Base-by-base conservation (phyloP, 2,113 vertebrate species). In the Notothenia coriiceps region DNA sequence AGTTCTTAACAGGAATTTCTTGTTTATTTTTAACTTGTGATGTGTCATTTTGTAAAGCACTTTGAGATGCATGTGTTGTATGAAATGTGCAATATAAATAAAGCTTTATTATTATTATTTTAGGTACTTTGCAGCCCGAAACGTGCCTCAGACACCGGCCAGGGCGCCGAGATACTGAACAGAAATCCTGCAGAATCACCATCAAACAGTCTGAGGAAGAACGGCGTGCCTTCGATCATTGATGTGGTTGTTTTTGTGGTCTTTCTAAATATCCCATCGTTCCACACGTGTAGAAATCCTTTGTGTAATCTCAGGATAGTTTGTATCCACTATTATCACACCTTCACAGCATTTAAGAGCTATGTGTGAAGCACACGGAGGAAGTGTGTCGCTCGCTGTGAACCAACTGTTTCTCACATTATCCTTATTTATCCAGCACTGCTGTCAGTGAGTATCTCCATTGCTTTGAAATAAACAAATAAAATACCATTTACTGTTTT, bases 51-150 rank as follows among this genome's bases (percentile, higher is more conserved):
- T 29, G 29, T 29, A 29, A 29, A 29, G 29, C 29, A 29, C 29
- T 29, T 29, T 29, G 29, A 29, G 29, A 3, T 4, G 29, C 29
- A 29, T 29, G 29, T 29, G 29, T 29, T 29, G 29, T 29, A 29
- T 29, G 29, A 29, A 29, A 29, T 0, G 29, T 29, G 29, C 29
- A 4, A 4, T 29, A 29, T 29, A 4, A 29, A 29, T 29, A 29
- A 29, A 29, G 29, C 29, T 29, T 29, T 29, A 29, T 29, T 29
- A 4, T 29, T 29, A 29, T 29, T 29, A 29, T 29, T 29, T 4
- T 29, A 29, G 29, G 78, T 98, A 93, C 70, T 97, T 97, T 51
- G 85, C 87, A 13, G 10, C 79, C 79, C 86, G 80, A 46, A 87
- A 82, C 33, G 71, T 22, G 9, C 70, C 69, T 12, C 72, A 78